phyloP scores from a whole-genome alignment of 2,888 invertebrate genomes.

The Diarsia rubi region DNA sequence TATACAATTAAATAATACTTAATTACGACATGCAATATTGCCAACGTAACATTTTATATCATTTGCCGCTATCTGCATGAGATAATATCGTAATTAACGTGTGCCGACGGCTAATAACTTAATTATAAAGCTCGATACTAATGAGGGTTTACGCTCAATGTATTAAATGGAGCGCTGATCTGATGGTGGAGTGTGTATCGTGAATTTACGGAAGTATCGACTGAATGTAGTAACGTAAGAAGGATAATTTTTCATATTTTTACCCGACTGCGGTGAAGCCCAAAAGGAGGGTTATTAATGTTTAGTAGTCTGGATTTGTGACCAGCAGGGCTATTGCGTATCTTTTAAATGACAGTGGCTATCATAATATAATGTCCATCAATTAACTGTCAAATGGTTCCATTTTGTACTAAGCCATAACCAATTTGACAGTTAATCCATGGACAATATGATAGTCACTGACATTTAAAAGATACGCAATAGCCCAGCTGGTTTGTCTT shows the following conservation, averaged over 20 bases:
- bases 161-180: constrained; percentile 4
- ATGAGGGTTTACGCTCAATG: constrained; percentile 40
- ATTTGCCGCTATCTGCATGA: constrained; percentile 47
- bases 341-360: no score
- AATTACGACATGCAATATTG: not conserved
- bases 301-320: no score
- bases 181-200: not conserved
- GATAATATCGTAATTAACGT: constrained; percentile 52
- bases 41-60: constrained; percentile 35
- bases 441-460: no score
- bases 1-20: constrained; percentile 4
- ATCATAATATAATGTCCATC: no score
- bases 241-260: not conserved
- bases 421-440: no score
- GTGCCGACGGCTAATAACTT: constrained; percentile 42
- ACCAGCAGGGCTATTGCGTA: no score
- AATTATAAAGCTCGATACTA: constrained; percentile 52
- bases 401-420: no score
- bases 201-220: constrained; percentile 1
- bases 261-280: not conserved
- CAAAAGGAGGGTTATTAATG: not conserved
- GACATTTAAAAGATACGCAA: no score
- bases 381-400: no score
- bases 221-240: not conserved
- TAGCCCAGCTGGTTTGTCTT: no score